These are phyloP conservation scores for Drosophila leontia DNA, from an alignment of 1,140 invertebrate species.

Conservation along the genomic window DNA sequence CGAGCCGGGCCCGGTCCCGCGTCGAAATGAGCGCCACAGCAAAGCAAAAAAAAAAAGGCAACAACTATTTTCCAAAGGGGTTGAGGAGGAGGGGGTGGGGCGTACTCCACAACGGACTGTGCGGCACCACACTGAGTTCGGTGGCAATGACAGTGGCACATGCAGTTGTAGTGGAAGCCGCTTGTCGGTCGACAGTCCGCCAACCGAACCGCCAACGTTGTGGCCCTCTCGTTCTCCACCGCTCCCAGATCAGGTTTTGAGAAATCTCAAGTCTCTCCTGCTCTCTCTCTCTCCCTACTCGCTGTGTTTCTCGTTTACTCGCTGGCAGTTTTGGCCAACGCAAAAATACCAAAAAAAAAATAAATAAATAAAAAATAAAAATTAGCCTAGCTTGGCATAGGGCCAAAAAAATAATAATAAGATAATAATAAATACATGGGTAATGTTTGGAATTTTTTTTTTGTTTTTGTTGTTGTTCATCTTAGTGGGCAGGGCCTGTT, in stretches of 20 bases:
- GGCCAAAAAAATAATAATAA: constrained; percentile 12
- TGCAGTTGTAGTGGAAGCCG: constrained; percentile 84
- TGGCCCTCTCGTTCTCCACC: constrained; percentile 13
- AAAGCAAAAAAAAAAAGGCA: constrained; percentile 7
- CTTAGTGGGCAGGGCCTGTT: constrained; percentile 53
- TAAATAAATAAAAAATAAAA: constrained; percentile 60
- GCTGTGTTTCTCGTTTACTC: constrained; percentile 47
- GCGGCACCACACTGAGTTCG: constrained; percentile 85
- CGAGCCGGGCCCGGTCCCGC: constrained; percentile 25
- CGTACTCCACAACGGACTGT: constrained; percentile 37
- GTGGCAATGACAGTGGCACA: constrained; percentile 85
- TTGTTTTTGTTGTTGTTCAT: constrained; percentile 17
- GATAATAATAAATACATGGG: constrained; percentile 18
- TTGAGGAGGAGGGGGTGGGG: constrained; percentile 9
- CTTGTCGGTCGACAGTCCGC: constrained; percentile 70
- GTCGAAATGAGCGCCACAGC: constrained; percentile 47
- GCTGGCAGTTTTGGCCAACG: constrained; percentile 73
- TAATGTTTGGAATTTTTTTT: constrained; percentile 28
- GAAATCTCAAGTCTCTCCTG: constrained; percentile 28
- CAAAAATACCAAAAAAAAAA: constrained; percentile 60
- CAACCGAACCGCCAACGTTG: constrained; percentile 76
- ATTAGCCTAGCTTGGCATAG: constrained; percentile 70
- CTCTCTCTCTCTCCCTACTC: constrained; percentile 48
- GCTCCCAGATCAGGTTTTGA: constrained; percentile 42
- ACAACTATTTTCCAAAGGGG: constrained; percentile 19